Evolutionary conservation across 1,140 invertebrate species (phyloP).

Genomic region (Atta texana): DNA sequence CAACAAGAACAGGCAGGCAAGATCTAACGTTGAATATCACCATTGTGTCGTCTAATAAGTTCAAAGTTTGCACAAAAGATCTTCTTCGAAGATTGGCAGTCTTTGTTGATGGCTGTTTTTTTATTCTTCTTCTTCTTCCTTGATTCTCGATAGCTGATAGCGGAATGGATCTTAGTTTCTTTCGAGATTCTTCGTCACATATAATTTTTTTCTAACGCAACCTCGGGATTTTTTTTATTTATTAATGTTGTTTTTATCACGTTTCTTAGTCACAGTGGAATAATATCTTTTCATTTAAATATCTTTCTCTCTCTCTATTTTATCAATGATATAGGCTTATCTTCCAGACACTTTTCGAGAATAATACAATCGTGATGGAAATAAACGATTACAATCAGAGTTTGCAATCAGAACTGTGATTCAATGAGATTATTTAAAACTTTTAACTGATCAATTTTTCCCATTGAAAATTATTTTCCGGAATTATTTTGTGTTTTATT

Average conservation of each 20-base stretch:
- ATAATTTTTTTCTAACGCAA: not conserved
- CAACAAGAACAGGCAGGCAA: not conserved
- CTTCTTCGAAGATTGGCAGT: not conserved
- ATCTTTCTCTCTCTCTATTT: not conserved
- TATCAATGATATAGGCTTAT: not conserved
- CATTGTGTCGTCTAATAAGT: constrained; percentile 22
- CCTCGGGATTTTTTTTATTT: not conserved
- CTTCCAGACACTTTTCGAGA: not conserved
- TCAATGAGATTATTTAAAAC: not conserved
- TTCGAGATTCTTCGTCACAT: not conserved
- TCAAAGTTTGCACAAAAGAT: not conserved
- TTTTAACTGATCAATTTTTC: not conserved
- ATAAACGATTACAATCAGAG: not conserved
- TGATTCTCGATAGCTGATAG: too few species aligned
- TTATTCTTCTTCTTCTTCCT: not conserved
- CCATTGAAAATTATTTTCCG: not conserved
- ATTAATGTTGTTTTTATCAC: not conserved
- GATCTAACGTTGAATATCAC: not conserved
- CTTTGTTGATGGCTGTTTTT: constrained; percentile 1
- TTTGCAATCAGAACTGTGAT: not conserved
- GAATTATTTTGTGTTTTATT: not conserved
- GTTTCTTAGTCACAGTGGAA: not conserved
- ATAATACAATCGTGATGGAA: not conserved
- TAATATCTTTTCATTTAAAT: not conserved
- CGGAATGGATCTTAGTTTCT: not conserved